Conservation (phyloP, 2,888 invertebrate genomes). For the Gonocerus acuteangulatus region DNA sequence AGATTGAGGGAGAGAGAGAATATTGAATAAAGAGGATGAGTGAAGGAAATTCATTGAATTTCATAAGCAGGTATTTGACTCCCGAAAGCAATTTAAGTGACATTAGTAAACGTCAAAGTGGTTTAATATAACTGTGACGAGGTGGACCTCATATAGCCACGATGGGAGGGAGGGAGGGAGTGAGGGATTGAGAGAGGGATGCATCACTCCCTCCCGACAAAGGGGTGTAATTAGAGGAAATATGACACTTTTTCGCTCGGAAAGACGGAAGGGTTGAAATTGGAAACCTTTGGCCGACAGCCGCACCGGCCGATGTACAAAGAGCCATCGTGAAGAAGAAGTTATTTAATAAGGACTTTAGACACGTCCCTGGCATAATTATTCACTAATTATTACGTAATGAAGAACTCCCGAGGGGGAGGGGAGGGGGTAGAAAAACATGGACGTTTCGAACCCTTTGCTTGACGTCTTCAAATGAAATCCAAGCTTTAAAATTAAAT, state of each 20-base stretch:
- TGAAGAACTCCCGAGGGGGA: constrained; percentile 21
- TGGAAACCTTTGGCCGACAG: constrained; percentile 19
- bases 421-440: not conserved
- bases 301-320: not conserved
- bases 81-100: constrained; percentile 10
- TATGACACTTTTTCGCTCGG: constrained; percentile 27
- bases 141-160: no score
- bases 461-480: constrained; percentile 15
- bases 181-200: no score
- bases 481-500: constrained; percentile 24
- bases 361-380: constrained; percentile 29
- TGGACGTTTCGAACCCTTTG: not conserved
- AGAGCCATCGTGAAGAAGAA: constrained; percentile 15
- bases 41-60: no score
- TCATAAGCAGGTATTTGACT: no score
- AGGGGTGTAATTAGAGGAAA: constrained; percentile 26
- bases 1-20: no score
- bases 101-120: constrained; percentile 16
- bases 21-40: no score
- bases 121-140: constrained; percentile 5
- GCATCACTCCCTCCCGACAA: no score
- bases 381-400: constrained; percentile 34
- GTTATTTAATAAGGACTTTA: constrained; percentile 34
- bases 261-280: constrained; percentile 15
- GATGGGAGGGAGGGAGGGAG: no score